A percentile compares a stretch with the other conserved stretches of the same genome.
Conservation (phyloP, 1,140 invertebrate genomes). For the Nilaparvata lugens region DNA sequence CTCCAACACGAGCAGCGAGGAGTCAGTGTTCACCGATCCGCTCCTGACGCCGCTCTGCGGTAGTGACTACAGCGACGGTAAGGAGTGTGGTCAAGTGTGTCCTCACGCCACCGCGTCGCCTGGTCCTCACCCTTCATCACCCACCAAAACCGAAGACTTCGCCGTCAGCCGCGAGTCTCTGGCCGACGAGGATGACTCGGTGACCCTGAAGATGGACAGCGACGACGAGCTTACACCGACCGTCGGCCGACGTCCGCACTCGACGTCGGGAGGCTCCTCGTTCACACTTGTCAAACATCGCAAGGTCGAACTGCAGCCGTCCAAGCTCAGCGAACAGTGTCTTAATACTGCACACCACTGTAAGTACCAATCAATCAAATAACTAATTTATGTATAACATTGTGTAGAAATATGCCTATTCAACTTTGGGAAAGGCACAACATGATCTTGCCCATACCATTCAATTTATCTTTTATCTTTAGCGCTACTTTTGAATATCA, state of each 20-base stretch:
- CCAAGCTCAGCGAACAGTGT: conserved; percentile 16
- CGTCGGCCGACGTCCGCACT: background rate
- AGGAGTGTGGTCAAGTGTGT: background rate
- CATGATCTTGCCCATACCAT: too few relatives aligned
- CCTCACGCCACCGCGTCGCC: conserved; percentile 1
- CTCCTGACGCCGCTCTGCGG: conserved; percentile 17
- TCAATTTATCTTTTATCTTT: too few relatives aligned
- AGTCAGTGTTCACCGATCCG: conserved; percentile 21
- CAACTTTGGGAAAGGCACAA: too few relatives aligned
- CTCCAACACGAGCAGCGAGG: conserved; percentile 15
- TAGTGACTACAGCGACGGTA: conserved; percentile 15
- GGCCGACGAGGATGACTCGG: conserved; percentile 3
- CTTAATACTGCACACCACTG: conserved; percentile 1
- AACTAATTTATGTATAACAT: too few relatives aligned
- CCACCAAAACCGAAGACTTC: too few relatives aligned
- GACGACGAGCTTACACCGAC: too few relatives aligned
- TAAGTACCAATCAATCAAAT: too few relatives aligned
- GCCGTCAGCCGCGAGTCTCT: background rate
- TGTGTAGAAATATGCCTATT: too few relatives aligned
- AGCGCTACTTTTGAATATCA: too few relatives aligned
- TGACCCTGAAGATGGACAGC: conserved; percentile 3
- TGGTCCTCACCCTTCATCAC: background rate
- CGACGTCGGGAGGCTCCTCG: background rate
- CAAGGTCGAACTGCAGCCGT: conserved; percentile 20
- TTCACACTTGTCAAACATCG: conserved; percentile 22